A percentile compares a stretch with the other conserved stretches of the same genome.
Conservation (phyloP, 1,140 invertebrate species). For the Chironomus tepperi region DNA sequence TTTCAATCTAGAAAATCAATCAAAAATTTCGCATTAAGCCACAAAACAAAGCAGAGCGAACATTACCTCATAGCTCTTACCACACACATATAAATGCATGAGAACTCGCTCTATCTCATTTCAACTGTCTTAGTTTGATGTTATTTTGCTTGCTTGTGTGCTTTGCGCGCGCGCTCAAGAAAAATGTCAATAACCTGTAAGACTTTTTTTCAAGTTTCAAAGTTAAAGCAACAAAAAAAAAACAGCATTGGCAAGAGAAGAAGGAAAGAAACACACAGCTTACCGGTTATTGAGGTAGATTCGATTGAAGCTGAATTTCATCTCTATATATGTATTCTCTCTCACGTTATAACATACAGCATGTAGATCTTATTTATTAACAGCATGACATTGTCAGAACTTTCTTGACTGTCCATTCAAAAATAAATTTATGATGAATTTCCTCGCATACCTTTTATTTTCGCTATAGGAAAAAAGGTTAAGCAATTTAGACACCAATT, state of each 20-base stretch:
- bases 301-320: not conserved
- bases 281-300: conserved; percentile 21
- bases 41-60: not conserved
- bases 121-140: not conserved
- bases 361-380: not conserved
- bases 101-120: not conserved
- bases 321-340: too few relatives aligned
- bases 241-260: not conserved
- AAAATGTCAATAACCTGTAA: conserved; percentile 22
- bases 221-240: conserved; percentile 9
- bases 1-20: conserved; percentile 6
- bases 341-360: too few relatives aligned
- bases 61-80: conserved; percentile 22
- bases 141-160: not conserved
- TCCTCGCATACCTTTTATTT: too few relatives aligned
- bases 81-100: not conserved
- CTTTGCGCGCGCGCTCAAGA: not conserved
- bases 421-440: too few relatives aligned
- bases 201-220: conserved; percentile 20
- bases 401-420: not conserved
- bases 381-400: conserved; percentile 6
- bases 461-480: too few relatives aligned
- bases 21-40: not conserved
- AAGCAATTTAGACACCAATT: too few relatives aligned
- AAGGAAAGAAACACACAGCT: not conserved